These are phyloP conservation scores for Murina feae DNA, from an alignment of 2,113 vertebrate genomes.

Conservation along the genomic window DNA sequence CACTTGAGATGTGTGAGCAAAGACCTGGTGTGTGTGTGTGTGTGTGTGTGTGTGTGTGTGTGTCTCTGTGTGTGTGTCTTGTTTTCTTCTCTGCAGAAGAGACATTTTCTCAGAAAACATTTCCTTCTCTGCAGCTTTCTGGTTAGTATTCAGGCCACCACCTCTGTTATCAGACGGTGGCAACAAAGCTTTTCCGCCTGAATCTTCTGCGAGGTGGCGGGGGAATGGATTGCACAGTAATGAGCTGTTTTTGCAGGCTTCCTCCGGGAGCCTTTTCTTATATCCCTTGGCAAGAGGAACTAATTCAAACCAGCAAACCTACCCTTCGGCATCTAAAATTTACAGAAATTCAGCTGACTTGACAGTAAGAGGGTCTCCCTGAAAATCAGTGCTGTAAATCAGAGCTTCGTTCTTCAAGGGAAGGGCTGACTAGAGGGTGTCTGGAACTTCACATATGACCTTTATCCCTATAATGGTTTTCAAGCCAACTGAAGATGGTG, in stretches of 20 bases:
- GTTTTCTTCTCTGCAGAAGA: conserved; percentile 67
- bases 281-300: conserved; percentile 49
- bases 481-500: conserved; percentile 29
- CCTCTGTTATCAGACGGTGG: conserved; percentile 71
- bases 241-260: conserved; percentile 69
- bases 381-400: conserved; percentile 62
- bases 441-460: conserved; percentile 32
- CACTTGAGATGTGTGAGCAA: conserved; percentile 37
- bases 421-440: conserved; percentile 25
- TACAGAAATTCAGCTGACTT: conserved; percentile 68
- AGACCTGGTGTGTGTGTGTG: background rate
- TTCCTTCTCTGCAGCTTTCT: conserved; percentile 65
- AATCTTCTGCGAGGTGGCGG: conserved; percentile 61
- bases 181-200: conserved; percentile 71
- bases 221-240: conserved; percentile 72
- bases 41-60: too few species aligned
- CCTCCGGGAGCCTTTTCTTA: conserved; percentile 59
- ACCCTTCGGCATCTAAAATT: conserved; percentile 62
- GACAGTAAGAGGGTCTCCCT: conserved; percentile 64
- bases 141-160: conserved; percentile 73
- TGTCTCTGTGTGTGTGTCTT: too few species aligned
- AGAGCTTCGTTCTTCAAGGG: conserved; percentile 29
- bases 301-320: conserved; percentile 58
- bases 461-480: conserved; percentile 15
- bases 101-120: conserved; percentile 66